Percentiles rank a stretch among this genome's conserved stretches.
Conservation (phyloP, 2,888 invertebrate genomes). For the Melipona beecheii region DNA sequence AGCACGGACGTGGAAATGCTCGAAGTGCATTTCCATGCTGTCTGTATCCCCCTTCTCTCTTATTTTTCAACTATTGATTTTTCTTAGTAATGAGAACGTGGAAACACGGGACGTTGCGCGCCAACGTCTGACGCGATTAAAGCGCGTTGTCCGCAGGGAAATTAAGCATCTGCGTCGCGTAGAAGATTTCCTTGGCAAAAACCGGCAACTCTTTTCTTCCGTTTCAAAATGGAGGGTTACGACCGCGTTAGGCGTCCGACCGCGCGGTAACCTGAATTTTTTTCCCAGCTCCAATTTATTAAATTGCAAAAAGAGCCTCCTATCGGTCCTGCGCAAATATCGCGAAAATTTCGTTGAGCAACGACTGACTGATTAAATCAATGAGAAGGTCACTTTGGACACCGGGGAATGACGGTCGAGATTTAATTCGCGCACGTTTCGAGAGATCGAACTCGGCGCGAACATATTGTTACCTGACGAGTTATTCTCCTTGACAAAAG, state of each 20-base stretch:
- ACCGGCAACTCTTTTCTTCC: slow-evolving; percentile 16
- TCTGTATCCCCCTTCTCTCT: background rate
- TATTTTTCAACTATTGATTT: slow-evolving; percentile 13
- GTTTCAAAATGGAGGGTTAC: background rate
- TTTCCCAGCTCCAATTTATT: background rate
- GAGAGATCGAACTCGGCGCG: background rate
- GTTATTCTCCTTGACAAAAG: background rate
- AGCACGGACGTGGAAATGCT: slow-evolving; percentile 7
- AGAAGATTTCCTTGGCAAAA: slow-evolving; percentile 42
- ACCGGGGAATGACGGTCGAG: background rate
- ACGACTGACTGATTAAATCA: background rate
- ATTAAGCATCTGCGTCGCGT: slow-evolving; percentile 37
- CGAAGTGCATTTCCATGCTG: background rate
- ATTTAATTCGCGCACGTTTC: background rate
- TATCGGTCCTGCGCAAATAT: background rate
- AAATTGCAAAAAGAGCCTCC: background rate
- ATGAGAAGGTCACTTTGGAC: no score
- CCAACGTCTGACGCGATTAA: slow-evolving; percentile 53
- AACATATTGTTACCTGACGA: no score
- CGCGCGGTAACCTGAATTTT: background rate
- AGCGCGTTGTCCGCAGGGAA: slow-evolving; percentile 52
- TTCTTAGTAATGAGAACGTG: background rate
- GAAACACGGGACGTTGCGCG: slow-evolving; percentile 12
- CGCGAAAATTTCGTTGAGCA: background rate
- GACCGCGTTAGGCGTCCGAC: background rate